Evolutionary conservation across 2,113 vertebrate genomes (phyloP).

Genomic region (Tauraco erythrolophus): DNA sequence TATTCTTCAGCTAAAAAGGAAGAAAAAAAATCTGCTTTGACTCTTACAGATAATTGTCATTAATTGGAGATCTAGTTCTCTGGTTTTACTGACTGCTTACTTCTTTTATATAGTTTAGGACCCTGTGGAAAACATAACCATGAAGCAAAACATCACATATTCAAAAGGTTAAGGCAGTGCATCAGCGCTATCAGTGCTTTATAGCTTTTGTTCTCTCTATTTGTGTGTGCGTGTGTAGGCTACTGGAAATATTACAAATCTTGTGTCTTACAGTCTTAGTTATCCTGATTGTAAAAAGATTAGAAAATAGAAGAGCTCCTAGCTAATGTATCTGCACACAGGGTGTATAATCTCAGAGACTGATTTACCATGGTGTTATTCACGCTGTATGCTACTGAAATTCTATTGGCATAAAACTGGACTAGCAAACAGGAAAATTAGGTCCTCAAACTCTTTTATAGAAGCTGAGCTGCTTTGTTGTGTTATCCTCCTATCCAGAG

Average conservation of each 20-base stretch:
- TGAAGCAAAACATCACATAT: neutral
- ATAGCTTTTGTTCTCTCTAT: neutral
- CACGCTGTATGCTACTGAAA: neutral
- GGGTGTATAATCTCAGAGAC: neutral
- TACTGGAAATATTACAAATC: neutral
- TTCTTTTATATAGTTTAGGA: neutral
- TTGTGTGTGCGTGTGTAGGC: neutral
- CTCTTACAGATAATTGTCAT: neutral
- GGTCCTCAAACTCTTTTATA: neutral
- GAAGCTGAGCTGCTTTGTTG: neutral
- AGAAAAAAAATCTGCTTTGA: neutral
- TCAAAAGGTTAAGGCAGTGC: neutral
- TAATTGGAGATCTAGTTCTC: neutral
- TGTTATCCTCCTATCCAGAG: neutral
- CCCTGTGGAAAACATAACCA: neutral
- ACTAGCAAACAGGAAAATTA: conserved; percentile 29
- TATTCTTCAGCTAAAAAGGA: neutral
- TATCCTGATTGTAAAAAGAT: neutral
- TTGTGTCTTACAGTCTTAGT: neutral
- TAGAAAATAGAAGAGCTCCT: neutral
- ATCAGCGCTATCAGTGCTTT: neutral
- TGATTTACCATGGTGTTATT: neutral
- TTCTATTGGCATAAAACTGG: neutral
- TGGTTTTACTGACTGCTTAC: neutral
- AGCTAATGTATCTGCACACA: neutral